Evolutionary conservation across 2,113 vertebrate genomes (phyloP).

Genomic region (Hemibagrus wyckioides): DNA sequence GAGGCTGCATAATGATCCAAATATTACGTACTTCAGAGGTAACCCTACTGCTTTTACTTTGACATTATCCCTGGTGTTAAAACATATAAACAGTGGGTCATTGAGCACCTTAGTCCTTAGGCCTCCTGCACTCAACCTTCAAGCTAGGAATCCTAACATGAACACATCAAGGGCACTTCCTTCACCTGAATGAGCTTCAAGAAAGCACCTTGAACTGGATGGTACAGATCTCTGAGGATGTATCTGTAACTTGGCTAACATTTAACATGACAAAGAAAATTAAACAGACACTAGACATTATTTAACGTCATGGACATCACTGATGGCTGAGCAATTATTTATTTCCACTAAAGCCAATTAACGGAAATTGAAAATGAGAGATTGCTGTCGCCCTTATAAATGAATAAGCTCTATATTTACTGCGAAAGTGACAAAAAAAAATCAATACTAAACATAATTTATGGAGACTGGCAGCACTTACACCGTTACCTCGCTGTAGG

Average conservation of each 20-base stretch:
- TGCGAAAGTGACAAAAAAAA: not conserved
- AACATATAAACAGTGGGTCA: not conserved
- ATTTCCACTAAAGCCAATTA: not conserved
- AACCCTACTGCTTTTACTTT: not conserved
- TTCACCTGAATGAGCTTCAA: not conserved
- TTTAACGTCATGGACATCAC: not conserved
- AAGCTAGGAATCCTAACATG: not conserved
- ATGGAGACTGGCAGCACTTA: rapidly evolving
- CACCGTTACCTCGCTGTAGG: no score
- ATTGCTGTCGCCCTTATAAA: no score
- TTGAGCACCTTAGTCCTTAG: not conserved
- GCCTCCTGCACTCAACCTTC: not conserved
- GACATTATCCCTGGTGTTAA: not conserved
- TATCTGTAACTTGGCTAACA: not conserved
- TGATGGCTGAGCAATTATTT: not conserved
- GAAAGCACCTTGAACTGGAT: not conserved
- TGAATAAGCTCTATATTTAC: not conserved
- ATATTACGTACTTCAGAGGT: not conserved
- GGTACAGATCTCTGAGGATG: no score
- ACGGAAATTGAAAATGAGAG: not conserved
- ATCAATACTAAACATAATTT: not conserved
- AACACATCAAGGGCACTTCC: slow-evolving; percentile 19
- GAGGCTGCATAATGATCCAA: not conserved
- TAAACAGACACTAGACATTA: not conserved
- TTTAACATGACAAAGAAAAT: not conserved